Evolutionary conservation across 2,113 vertebrate genomes (phyloP).

Genomic region (Urocitellus parryii): DNA sequence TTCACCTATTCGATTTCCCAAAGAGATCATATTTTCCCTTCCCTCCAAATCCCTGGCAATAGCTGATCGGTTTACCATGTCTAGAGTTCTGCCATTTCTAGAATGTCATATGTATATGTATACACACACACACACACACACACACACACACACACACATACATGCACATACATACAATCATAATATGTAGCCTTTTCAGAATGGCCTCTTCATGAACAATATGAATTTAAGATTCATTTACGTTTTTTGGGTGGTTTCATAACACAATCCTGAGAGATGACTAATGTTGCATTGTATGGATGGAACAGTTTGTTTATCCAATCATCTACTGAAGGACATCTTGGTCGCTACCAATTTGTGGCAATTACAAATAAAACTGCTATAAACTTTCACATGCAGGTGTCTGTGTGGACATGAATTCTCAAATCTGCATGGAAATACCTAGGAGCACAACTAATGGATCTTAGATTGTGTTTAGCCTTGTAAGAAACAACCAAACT

Average conservation of each 20-base stretch:
- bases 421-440: background rate
- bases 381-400: background rate
- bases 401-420: background rate
- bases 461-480: no score
- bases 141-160: no score
- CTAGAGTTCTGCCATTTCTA: background rate
- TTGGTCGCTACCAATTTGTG: background rate
- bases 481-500: no score
- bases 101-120: no score
- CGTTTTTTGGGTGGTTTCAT: background rate
- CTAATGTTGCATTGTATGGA: background rate
- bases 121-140: no score
- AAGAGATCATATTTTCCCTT: background rate
- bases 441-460: background rate
- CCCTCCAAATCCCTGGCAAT: background rate
- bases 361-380: background rate
- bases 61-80: background rate
- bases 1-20: no score
- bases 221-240: background rate
- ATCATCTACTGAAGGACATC: background rate
- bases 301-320: no score
- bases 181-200: background rate
- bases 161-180: no score
- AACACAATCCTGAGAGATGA: background rate
- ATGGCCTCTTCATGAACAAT: background rate